Base-by-base conservation (phyloP, 2,888 invertebrate species). In the Seira ritae region DNA sequence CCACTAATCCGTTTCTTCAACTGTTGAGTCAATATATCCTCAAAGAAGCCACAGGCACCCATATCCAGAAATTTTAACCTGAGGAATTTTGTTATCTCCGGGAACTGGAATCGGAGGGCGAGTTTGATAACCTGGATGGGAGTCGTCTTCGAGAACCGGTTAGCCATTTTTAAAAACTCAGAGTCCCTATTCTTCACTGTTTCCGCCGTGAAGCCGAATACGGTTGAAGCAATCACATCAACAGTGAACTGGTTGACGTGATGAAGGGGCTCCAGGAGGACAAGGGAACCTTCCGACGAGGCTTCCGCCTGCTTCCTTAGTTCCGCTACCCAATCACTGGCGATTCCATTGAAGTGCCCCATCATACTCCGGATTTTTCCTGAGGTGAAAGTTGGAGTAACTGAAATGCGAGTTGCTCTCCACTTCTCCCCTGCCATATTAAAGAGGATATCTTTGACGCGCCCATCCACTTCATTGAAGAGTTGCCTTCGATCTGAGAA, bases 161-260 rank as follows among this genome's bases (percentile, higher is more conserved):
- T n/a, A 1, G 42, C 78, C 81, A 78, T 81, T 37, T 50, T 15
- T 89, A 89, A 46, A 91, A 91, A n/a, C 90, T 91, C 0, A 90
- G 91, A 80, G 24, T 91, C 90, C 0, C 73, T 69, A 42, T 89
- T 76, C 70, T 91, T 91, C 0, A 90, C 90, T 0, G 89, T 89
- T 55, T 90, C 86, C 0, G 90, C 89, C 2, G 90, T 90, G 2
- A 92, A 90, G 0, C 92, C 92, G 81, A 92, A 92, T 0, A 92
- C 90, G 2, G 91, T 89, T 0, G 90, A 91, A 0, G 89, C 89
- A 0, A 91, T 90, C 1, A 89, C 87, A 71, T 89, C 89, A 0
- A 87, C 87, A 0, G 86, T 85, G 70, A 79, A 89, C 12, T 65
- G 24, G 10, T 15, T 62, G 0, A 23, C 37, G 4, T 42, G n/a